phyloP scores from a whole-genome alignment of 2,113 vertebrate species.

The Ptychochromis oligacanthus region DNA sequence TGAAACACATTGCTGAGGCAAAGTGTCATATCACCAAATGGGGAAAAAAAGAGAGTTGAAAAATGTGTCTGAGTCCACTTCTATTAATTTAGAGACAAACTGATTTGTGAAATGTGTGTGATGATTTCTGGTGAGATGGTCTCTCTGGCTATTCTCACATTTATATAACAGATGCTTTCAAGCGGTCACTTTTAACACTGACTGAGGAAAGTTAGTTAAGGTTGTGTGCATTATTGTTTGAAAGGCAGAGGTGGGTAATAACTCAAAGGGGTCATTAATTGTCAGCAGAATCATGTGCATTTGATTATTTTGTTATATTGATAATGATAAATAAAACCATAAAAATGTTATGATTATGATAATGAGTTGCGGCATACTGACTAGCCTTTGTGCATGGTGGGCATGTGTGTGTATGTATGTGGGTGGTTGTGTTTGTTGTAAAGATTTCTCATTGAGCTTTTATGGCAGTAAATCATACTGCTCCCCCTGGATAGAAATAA shows the following conservation, averaged over 20 bases:
- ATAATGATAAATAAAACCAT: neutral
- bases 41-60: neutral
- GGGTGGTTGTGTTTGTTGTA: neutral
- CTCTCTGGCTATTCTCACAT: neutral
- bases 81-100: neutral
- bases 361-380: neutral
- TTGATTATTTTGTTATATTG: neutral
- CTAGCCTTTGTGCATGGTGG: neutral
- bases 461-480: neutral
- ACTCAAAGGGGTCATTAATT: no score
- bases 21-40: neutral
- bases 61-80: neutral
- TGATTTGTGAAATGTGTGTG: neutral
- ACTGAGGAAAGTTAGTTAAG: neutral
- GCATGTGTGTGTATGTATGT: neutral
- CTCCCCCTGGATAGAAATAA: neutral
- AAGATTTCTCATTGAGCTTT: neutral
- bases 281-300: neutral
- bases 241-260: neutral
- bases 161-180: neutral
- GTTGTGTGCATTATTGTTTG: neutral
- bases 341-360: neutral
- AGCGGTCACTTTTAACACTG: neutral
- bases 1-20: slow-evolving; percentile 4
- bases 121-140: neutral